Percentiles rank a stretch among this genome's conserved stretches.
phyloP scores from a whole-genome alignment of 2,888 invertebrate species.

The Gymnosoma rotundatum region DNA sequence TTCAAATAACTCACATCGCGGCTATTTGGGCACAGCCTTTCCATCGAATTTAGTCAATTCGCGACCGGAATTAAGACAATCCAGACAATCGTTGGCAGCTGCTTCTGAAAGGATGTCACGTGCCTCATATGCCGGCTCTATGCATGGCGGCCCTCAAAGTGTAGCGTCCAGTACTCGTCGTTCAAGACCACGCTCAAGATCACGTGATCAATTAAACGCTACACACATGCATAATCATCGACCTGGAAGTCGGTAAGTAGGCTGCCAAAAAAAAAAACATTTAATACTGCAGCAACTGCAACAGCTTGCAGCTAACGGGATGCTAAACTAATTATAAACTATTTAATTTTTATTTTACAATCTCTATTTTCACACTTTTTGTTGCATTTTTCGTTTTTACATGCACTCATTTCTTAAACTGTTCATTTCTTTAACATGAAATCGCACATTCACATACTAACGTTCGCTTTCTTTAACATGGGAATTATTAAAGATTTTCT shows the following conservation, averaged over 20 bases:
- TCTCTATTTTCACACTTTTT: constrained; percentile 15
- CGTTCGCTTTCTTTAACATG: constrained; percentile 37
- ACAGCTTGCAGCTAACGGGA: constrained; percentile 23
- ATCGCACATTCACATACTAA: constrained; percentile 12
- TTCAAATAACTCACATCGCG: constrained; percentile 90
- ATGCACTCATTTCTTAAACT: neutral
- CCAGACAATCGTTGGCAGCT: constrained; percentile 92
- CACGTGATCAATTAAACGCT: constrained; percentile 85
- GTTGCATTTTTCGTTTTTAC: neutral
- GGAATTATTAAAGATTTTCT: constrained; percentile 58
- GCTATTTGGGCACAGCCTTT: constrained; percentile 86
- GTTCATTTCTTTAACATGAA: constrained; percentile 41
- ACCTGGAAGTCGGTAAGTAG: constrained; percentile 89
- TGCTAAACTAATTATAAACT: constrained; percentile 34
- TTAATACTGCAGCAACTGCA: constrained; percentile 52
- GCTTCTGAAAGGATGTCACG: constrained; percentile 92
- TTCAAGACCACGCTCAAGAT: constrained; percentile 90
- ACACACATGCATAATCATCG: constrained; percentile 83
- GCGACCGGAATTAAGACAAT: constrained; percentile 92
- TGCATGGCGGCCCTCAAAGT: constrained; percentile 84
- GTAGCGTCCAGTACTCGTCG: constrained; percentile 86
- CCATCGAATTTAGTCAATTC: constrained; percentile 90
- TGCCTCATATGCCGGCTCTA: constrained; percentile 87
- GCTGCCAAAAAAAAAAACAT: constrained; percentile 50
- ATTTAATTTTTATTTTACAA: constrained; percentile 10